These are phyloP conservation scores for Perdix hodgsoniae DNA, from an alignment of 2,797 vertebrate species.

Conservation along the genomic window DNA sequence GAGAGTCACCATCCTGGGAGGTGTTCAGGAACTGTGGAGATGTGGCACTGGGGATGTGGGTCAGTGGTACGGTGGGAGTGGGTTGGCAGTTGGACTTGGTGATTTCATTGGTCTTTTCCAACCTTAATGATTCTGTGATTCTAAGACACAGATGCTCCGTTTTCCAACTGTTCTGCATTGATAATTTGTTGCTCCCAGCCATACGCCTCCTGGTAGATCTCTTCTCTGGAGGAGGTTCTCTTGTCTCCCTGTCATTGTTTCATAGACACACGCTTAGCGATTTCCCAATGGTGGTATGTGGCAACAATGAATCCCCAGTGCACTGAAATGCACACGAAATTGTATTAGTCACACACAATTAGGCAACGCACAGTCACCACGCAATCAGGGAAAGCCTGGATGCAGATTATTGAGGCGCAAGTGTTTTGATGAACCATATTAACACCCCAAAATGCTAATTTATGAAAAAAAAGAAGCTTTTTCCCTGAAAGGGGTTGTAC, in stretches of 20 bases:
- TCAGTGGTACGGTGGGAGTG: too few species aligned
- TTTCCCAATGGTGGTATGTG: conserved; percentile 72
- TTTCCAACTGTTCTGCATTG: conserved; percentile 19
- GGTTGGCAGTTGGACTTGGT: too few species aligned
- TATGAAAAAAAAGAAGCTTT: conserved; percentile 16
- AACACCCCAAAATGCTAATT: conserved; percentile 37
- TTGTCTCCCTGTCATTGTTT: conserved; percentile 63
- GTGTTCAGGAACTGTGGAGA: too few species aligned
- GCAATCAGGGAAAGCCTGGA: conserved; percentile 52
- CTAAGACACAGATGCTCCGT: neutral
- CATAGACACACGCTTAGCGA: conserved; percentile 48
- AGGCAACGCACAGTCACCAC: conserved; percentile 61
- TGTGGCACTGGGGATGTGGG: too few species aligned
- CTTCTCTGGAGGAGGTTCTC: conserved; percentile 53
- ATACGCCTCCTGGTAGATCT: conserved; percentile 42
- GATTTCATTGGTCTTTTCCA: too few species aligned
- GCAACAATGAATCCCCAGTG: conserved; percentile 71
- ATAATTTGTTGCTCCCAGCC: conserved; percentile 47
- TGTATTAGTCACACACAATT: conserved; percentile 71
- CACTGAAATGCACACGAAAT: conserved; percentile 71
- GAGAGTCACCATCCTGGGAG: too few species aligned
- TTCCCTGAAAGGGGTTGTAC: neutral
- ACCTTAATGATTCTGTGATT: too few species aligned
- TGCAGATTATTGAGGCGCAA: conserved; percentile 44
- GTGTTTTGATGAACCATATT: conserved; percentile 48